A percentile compares a stretch with the other conserved stretches of the same genome.
These are phyloP conservation scores for Neoniphon sammara DNA, from an alignment of 2,797 vertebrate genomes.

Conservation along the genomic window DNA sequence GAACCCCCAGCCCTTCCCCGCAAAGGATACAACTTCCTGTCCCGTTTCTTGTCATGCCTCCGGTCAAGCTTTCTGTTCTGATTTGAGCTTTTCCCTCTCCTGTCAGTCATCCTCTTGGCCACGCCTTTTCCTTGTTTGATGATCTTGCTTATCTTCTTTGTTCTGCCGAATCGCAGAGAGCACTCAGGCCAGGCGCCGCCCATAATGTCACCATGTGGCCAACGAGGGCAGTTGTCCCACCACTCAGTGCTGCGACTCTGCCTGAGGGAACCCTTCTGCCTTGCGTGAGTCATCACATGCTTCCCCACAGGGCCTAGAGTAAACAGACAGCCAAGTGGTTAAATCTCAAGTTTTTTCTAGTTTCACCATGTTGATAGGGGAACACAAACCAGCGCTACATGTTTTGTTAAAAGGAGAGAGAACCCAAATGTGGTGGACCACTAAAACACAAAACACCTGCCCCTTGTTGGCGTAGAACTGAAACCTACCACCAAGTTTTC, in stretches of 20 bases:
- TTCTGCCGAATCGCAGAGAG: slow-evolving; percentile 79
- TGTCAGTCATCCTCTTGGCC: slow-evolving; percentile 59
- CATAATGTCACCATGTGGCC: slow-evolving; percentile 83
- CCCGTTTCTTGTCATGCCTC: slow-evolving; percentile 71
- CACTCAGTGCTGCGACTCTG: slow-evolving; percentile 70
- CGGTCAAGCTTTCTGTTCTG: slow-evolving; percentile 58
- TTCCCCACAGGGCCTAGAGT: slow-evolving; percentile 75
- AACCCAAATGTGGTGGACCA: not conserved
- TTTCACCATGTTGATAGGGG: slow-evolving; percentile 23
- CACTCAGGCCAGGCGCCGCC: slow-evolving; percentile 75
- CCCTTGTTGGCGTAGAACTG: not conserved
- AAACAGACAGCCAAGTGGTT: slow-evolving; percentile 40
- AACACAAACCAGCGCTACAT: slow-evolving; percentile 6
- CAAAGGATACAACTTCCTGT: slow-evolving; percentile 91
- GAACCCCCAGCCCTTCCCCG: slow-evolving; percentile 84
- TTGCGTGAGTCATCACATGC: slow-evolving; percentile 87
- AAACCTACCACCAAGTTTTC: not conserved
- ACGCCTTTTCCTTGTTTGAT: slow-evolving; percentile 56
- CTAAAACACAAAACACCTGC: not conserved
- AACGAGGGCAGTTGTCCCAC: slow-evolving; percentile 71
- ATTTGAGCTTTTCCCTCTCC: slow-evolving; percentile 25
- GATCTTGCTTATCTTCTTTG: slow-evolving; percentile 76
- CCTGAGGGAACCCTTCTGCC: slow-evolving; percentile 79
- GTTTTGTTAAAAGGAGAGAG: not conserved
- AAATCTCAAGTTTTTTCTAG: slow-evolving; percentile 21